phyloP scores from a whole-genome alignment of 2,797 vertebrate genomes.

The Nyctibius grandis region DNA sequence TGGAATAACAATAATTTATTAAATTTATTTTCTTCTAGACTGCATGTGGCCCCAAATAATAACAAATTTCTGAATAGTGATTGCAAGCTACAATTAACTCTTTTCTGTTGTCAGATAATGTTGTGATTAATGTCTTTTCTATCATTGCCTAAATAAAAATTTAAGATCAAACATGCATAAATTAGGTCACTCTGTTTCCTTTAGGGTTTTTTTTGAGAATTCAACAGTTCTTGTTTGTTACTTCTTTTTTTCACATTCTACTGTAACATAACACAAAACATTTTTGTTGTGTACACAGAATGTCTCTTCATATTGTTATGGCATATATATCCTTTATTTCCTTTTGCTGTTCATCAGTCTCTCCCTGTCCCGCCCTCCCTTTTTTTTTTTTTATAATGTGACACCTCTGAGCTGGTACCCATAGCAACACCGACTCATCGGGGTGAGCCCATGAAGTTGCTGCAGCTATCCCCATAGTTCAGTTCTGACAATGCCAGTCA shows the following conservation, averaged over 20 bases:
- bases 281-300: constrained; percentile 13
- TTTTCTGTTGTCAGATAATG: background rate
- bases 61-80: background rate
- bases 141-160: background rate
- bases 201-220: constrained; percentile 49
- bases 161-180: background rate
- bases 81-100: background rate
- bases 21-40: background rate
- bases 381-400: constrained; percentile 48
- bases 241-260: constrained; percentile 22
- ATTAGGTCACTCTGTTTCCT: background rate
- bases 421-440: constrained; percentile 71
- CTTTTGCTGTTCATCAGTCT: constrained; percentile 61
- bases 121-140: background rate
- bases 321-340: constrained; percentile 35
- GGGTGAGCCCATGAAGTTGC: constrained; percentile 36
- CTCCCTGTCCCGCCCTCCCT: background rate
- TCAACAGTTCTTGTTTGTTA: background rate
- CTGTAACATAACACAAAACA: background rate
- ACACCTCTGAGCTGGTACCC: constrained; percentile 74
- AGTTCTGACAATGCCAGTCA: constrained; percentile 67
- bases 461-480: constrained; percentile 10
- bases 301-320: constrained; percentile 58
- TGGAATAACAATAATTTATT: background rate
- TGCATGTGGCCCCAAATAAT: background rate